phyloP scores from a whole-genome alignment of 2,797 vertebrate genomes.

The Parauchenoglanis ngamensis region DNA sequence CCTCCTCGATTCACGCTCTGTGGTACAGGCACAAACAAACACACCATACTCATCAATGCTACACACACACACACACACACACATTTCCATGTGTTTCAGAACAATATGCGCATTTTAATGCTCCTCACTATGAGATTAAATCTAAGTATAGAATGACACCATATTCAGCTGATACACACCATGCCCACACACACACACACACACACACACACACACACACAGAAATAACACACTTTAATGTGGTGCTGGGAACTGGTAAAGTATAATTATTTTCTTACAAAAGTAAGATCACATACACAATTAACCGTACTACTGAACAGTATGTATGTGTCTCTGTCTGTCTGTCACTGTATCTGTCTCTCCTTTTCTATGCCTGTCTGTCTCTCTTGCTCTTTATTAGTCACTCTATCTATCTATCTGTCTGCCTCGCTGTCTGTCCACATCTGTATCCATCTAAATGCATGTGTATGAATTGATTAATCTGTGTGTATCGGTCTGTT shows the following conservation, averaged over 20 bases:
- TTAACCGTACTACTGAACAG: neutral
- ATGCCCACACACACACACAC: neutral
- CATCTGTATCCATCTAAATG: neutral
- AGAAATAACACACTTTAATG: neutral
- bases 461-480: neutral
- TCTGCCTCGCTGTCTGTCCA: neutral
- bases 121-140: neutral
- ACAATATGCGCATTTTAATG: neutral
- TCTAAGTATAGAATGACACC: neutral
- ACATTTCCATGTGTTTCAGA: neutral
- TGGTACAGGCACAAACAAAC: conserved; percentile 56
- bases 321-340: neutral
- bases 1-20: conserved; percentile 51
- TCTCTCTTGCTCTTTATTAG: neutral
- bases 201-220: neutral
- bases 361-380: neutral
- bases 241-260: neutral
- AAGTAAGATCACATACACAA: neutral
- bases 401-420: neutral
- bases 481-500: neutral
- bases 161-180: neutral
- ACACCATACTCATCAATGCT: conserved; percentile 56
- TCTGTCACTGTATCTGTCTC: neutral
- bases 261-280: neutral
- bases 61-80: conserved; percentile 35